Conservation (phyloP, 2,888 invertebrate genomes). For the Phanerotoma sp. region DNA sequence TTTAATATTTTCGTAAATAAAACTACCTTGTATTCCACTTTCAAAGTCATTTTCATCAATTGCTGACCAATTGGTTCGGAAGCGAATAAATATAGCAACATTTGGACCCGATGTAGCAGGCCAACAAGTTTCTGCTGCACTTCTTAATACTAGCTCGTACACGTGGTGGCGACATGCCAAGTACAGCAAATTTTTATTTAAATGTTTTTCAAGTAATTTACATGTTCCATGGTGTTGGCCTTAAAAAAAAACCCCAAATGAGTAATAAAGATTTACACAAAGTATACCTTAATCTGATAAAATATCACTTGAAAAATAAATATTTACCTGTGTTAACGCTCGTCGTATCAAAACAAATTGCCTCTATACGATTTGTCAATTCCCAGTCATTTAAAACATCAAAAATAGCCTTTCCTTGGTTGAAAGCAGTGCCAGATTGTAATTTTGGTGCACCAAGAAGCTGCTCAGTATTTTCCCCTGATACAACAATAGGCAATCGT, state of each 20-base stretch:
- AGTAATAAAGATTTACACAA: not conserved
- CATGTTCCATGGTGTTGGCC: not conserved
- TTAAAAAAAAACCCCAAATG: not conserved
- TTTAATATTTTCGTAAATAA: not conserved
- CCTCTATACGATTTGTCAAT: not conserved
- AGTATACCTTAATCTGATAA: not conserved
- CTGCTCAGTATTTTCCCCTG: too few species aligned
- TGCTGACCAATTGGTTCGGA: not conserved
- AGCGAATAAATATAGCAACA: slow-evolving; percentile 7
- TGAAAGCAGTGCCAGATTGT: not conserved
- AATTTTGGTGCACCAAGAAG: too few species aligned
- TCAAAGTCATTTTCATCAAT: not conserved
- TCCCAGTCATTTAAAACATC: not conserved
- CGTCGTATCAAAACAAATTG: not conserved
- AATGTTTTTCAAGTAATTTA: not conserved
- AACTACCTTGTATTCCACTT: slow-evolving; percentile 6
- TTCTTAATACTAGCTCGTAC: slow-evolving; percentile 3
- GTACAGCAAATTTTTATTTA: not conserved
- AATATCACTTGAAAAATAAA: not conserved
- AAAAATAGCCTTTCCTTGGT: too few species aligned
- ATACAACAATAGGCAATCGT: too few species aligned
- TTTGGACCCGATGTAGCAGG: not conserved
- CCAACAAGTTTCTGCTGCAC: slow-evolving; percentile 1
- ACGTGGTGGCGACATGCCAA: slow-evolving; percentile 16
- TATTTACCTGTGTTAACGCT: not conserved